These are phyloP conservation scores for Telmatochromis sp. DNA, from an alignment of 2,113 vertebrate genomes.

Conservation along the genomic window DNA sequence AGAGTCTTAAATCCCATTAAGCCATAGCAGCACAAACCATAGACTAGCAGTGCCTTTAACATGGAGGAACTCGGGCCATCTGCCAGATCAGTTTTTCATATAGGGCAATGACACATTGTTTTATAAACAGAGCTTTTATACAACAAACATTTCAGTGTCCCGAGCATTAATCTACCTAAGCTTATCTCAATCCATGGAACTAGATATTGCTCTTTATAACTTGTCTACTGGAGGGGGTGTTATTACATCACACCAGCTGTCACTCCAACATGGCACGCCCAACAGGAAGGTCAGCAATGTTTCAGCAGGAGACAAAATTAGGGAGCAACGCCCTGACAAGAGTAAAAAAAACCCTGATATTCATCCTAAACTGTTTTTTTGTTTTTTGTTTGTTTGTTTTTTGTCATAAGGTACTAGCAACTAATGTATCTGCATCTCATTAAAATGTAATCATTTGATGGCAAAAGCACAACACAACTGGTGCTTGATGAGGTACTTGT, in stretches of 20 bases:
- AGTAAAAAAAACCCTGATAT: not conserved
- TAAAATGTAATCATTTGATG: not conserved
- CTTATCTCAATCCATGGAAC: slow-evolving; percentile 67
- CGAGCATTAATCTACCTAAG: slow-evolving; percentile 71
- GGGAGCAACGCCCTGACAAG: slow-evolving; percentile 35
- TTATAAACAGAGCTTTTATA: slow-evolving; percentile 72
- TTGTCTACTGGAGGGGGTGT: slow-evolving; percentile 48
- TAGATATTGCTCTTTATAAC: slow-evolving; percentile 75
- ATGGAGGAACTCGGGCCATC: slow-evolving; percentile 59
- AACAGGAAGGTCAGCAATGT: slow-evolving; percentile 44
- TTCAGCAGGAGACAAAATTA: slow-evolving; percentile 44
- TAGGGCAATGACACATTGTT: slow-evolving; percentile 66
- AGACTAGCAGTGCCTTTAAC: slow-evolving; percentile 44
- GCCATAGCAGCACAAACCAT: slow-evolving; percentile 38
- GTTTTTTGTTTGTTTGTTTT: not conserved
- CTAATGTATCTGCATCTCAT: not conserved
- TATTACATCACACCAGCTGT: slow-evolving; percentile 73
- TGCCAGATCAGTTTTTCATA: slow-evolving; percentile 60
- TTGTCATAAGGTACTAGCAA: not conserved
- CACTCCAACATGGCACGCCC: slow-evolving; percentile 48
- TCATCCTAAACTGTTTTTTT: not conserved
- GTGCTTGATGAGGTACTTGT: not conserved
- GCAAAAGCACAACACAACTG: not conserved
- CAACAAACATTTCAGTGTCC: slow-evolving; percentile 72
- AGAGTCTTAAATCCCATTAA: slow-evolving; percentile 65